Evolutionary conservation across 1,140 invertebrate species (phyloP), one percentile per base, ranked within the genome.

Genomic region (Drosophila sturtevanti): DNA sequence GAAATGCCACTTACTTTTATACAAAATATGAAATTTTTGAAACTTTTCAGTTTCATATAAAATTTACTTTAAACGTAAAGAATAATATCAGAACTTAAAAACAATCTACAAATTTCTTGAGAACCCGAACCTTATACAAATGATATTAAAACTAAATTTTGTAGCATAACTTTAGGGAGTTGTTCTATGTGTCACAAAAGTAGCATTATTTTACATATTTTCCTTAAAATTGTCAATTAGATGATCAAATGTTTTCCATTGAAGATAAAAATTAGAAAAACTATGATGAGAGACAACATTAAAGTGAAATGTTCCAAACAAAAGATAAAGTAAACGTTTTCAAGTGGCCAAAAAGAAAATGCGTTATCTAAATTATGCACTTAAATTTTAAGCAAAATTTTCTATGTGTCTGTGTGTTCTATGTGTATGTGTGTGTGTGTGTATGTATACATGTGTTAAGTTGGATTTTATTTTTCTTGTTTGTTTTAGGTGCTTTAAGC

Each of bases 281-380:
- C 41, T 48, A 48, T 48, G 41, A 48, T 21, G 41, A 21, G 16
- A 48, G 41, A 21, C 9, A 48, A 21, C 41, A 48, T 48, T 21
- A 48, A 48, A 48, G 41, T 48, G 16, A 21, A 48, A 48, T 48
- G 41, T 48, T 48, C 41, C 41, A 48, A 48, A 48, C 10, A 4
- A 48, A 21, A 21, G 41, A 48, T 48, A 58, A 61, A 44, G 41
- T 37, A 38, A 52, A 35, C 21, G 14, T 24, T 10, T 14, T 22
- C 63, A 5, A 21, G 18, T 9, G 21, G 41, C 12, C 10, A 21
- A 48, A 34, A 24, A 18, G 55, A 31, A 14, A 12, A 24, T 58
- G 35, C 52, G 58, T 68, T 78, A 78, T 72, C 72, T 76, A 72
- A 78, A 78, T 76, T 51, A 78, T 78, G 68, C 48, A 56, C 48